These are phyloP conservation scores for Rhinoptilus africanus DNA, from an alignment of 2,113 vertebrate genomes.

Conservation along the genomic window DNA sequence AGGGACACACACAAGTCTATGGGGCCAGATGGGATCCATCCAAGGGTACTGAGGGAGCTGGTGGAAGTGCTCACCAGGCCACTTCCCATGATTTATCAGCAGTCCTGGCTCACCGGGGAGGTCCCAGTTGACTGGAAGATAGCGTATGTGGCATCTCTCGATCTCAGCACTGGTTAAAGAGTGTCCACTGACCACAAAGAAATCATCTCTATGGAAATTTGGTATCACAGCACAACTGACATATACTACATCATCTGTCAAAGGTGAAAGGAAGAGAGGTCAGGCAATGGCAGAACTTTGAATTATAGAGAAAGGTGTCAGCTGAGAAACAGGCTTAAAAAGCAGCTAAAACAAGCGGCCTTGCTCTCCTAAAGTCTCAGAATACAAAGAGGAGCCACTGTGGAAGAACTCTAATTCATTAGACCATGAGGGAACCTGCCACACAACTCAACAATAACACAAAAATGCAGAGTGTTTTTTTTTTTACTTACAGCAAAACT, in stretches of 20 bases:
- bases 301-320: not conserved
- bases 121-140: no score
- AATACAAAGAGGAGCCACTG: not conserved
- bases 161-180: not conserved
- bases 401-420: not conserved
- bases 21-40: no score
- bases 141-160: no score
- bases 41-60: no score
- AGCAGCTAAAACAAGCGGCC: not conserved
- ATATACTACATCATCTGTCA: not conserved
- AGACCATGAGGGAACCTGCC: not conserved
- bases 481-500: not conserved
- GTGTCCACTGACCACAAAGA: not conserved
- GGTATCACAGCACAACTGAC: not conserved
- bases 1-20: no score
- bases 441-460: not conserved
- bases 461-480: not conserved
- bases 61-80: no score
- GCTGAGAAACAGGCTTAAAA: not conserved
- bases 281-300: not conserved
- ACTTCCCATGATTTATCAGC: no score
- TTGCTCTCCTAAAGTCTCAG: not conserved
- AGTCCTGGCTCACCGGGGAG: no score
- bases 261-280: not conserved
- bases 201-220: not conserved